A percentile compares a stretch with the other conserved stretches of the same genome.
Evolutionary conservation across 2,113 vertebrate genomes (phyloP).

Genomic region (Carollia perspicillata): DNA sequence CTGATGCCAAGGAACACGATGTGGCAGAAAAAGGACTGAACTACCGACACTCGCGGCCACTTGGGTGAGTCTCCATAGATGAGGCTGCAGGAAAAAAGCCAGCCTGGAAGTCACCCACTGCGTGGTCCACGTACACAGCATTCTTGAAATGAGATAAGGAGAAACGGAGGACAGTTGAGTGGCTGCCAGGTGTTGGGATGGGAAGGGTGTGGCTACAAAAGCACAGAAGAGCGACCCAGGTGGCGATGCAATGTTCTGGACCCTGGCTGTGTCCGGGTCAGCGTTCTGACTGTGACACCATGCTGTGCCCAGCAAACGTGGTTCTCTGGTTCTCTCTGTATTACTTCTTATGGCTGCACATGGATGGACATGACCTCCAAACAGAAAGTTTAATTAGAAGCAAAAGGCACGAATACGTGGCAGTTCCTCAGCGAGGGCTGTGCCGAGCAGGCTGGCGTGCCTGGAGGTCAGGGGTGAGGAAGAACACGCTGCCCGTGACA

Average conservation of each 20-base stretch:
- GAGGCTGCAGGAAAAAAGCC: not conserved
- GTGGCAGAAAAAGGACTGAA: too few species aligned
- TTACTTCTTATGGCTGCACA: accelerated
- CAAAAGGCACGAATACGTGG: not conserved
- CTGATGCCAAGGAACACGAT: accelerated
- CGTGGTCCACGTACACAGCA: not conserved
- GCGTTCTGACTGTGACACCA: accelerated
- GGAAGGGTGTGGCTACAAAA: not conserved
- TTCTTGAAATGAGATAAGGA: not conserved
- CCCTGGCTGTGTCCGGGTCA: accelerated
- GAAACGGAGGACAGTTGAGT: not conserved
- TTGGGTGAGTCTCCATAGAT: not conserved
- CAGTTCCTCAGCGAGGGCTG: accelerated
- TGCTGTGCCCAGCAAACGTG: accelerated
- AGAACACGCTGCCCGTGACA: accelerated
- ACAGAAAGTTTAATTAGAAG: not conserved
- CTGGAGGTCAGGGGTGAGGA: too few species aligned
- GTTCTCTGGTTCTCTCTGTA: not conserved
- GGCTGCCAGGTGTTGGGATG: not conserved
- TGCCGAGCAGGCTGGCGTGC: not conserved
- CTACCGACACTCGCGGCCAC: accelerated
- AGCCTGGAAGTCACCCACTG: accelerated
- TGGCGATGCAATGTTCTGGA: accelerated
- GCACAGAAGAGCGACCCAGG: not conserved
- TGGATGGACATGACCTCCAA: not conserved